phyloP scores from a whole-genome alignment of 2,888 invertebrate genomes.

The Caenorhabditis sinica region DNA sequence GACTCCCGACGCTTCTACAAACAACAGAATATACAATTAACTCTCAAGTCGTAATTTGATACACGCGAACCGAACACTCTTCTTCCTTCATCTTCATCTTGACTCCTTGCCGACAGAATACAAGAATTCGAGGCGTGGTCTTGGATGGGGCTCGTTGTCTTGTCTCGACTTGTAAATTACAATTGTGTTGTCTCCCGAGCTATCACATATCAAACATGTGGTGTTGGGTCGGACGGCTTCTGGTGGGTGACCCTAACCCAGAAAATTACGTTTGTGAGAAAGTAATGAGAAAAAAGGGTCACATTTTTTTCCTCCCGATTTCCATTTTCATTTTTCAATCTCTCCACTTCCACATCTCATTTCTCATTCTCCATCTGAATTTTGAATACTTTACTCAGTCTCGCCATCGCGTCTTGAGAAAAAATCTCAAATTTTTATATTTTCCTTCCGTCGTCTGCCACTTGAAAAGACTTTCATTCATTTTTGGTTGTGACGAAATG shows the following conservation, averaged over 20 bases:
- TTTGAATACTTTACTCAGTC: slow-evolving; percentile 7
- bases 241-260: background rate
- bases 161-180: slow-evolving; percentile 41
- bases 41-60: slow-evolving; percentile 66
- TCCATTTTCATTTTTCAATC: background rate
- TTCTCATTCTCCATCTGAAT: slow-evolving; percentile 44
- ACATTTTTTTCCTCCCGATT: background rate
- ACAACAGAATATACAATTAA: slow-evolving; percentile 68
- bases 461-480: slow-evolving; percentile 37
- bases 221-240: slow-evolving; percentile 18
- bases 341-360: slow-evolving; percentile 33
- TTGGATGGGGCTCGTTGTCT: background rate
- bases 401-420: background rate
- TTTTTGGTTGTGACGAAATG: slow-evolving; percentile 7
- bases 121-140: slow-evolving; percentile 13
- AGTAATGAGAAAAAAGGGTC: background rate
- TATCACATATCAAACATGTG: slow-evolving; percentile 62
- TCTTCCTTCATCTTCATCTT: slow-evolving; percentile 24
- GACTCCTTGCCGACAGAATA: slow-evolving; percentile 36
- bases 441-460: slow-evolving; percentile 8
- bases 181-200: slow-evolving; percentile 27
- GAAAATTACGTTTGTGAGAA: slow-evolving; percentile 17
- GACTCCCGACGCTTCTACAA: slow-evolving; percentile 50
- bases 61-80: slow-evolving; percentile 62
- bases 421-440: slow-evolving; percentile 1